phyloP scores from a whole-genome alignment of 2,113 vertebrate genomes.

The Podarcis cretensis region DNA sequence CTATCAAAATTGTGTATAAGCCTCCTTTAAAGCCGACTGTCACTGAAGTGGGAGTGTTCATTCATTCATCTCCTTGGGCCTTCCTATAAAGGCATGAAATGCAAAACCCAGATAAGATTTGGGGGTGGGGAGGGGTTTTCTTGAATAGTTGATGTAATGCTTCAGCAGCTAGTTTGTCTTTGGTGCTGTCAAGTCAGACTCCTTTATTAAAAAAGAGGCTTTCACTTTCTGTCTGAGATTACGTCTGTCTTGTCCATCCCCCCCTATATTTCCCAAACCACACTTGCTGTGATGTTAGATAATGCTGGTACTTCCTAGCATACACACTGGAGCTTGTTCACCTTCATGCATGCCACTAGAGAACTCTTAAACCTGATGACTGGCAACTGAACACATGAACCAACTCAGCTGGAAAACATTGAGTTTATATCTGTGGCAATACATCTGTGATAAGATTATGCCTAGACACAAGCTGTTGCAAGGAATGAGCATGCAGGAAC shows the following conservation, averaged over 20 bases:
- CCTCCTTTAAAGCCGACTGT: neutral
- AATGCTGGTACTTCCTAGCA: neutral
- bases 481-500: neutral
- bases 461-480: neutral
- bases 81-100: neutral
- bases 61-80: neutral
- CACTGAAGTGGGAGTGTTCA: neutral
- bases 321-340: neutral
- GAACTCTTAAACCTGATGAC: neutral
- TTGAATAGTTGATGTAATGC: neutral
- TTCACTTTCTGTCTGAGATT: neutral
- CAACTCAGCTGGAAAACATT: neutral
- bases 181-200: neutral
- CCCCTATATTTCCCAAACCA: neutral
- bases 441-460: neutral
- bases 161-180: neutral
- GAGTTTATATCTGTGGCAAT: neutral
- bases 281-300: neutral
- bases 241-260: neutral
- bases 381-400: neutral
- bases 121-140: neutral
- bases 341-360: neutral
- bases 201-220: neutral
- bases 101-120: slow-evolving; percentile 1
- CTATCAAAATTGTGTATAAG: slow-evolving; percentile 6